These are phyloP conservation scores for Xenopus borealis DNA, from an alignment of 2,113 vertebrate genomes.

Conservation along the genomic window DNA sequence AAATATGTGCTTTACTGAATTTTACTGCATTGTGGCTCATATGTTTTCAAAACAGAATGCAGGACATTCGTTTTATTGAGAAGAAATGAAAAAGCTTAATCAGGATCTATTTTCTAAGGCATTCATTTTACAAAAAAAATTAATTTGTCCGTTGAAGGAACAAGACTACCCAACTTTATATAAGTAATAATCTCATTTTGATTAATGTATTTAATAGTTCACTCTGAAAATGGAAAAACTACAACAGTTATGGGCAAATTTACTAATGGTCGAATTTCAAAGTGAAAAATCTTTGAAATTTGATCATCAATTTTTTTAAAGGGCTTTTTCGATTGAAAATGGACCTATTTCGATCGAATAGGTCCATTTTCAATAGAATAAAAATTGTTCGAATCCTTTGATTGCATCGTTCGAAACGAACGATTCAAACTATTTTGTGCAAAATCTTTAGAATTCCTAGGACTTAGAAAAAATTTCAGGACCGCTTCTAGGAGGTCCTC, in stretches of 20 bases:
- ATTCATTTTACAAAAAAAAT: slow-evolving; percentile 77
- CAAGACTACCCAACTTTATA: slow-evolving; percentile 61
- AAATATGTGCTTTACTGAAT: not conserved
- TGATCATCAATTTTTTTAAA: too few species aligned
- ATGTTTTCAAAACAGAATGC: slow-evolving; percentile 19
- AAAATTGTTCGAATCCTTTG: too few species aligned
- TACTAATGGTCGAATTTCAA: slow-evolving; percentile 92
- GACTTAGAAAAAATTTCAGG: too few species aligned
- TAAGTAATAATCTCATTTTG: slow-evolving; percentile 81
- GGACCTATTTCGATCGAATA: too few species aligned
- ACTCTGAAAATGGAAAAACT: slow-evolving; percentile 82
- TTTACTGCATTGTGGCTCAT: not conserved
- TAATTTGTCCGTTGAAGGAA: slow-evolving; percentile 77
- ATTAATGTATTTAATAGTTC: slow-evolving; percentile 97
- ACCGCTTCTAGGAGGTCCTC: too few species aligned
- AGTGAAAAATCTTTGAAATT: slow-evolving; percentile 85
- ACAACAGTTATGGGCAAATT: slow-evolving; percentile 77
- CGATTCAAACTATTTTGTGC: too few species aligned
- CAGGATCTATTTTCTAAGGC: slow-evolving; percentile 63
- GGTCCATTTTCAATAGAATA: too few species aligned
- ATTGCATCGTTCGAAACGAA: too few species aligned
- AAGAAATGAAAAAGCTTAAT: slow-evolving; percentile 48
- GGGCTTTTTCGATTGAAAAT: too few species aligned
- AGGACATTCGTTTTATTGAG: slow-evolving; percentile 28
- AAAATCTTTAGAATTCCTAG: too few species aligned